Evolutionary conservation across 2,113 vertebrate genomes (phyloP).

Genomic region (Monopterus albus): DNA sequence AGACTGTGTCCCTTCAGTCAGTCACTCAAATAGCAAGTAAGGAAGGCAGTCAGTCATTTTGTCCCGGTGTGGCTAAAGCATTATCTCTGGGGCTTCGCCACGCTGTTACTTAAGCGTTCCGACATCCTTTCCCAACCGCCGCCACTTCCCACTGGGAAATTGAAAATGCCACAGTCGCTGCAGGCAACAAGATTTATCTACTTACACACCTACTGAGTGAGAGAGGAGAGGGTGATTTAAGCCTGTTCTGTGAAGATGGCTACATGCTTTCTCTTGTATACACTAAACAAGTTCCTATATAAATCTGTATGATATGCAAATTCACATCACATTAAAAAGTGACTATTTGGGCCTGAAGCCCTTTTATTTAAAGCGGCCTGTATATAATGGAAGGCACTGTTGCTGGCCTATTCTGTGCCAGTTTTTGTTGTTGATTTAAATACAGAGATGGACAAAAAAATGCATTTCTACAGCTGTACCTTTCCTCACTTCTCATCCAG

Average conservation of each 20-base stretch:
- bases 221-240: constrained; percentile 38
- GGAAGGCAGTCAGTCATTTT: constrained; percentile 63
- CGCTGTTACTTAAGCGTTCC: constrained; percentile 76
- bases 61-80: constrained; percentile 78
- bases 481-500: constrained; percentile 64
- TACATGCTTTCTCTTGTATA: constrained; percentile 7
- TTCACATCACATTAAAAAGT: constrained; percentile 18
- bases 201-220: constrained; percentile 79
- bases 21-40: constrained; percentile 54
- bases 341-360: constrained; percentile 2
- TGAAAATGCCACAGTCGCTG: constrained; percentile 78
- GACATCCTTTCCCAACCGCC: constrained; percentile 73
- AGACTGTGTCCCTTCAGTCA: constrained; percentile 24
- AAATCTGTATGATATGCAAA: constrained; percentile 36
- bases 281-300: constrained; percentile 15
- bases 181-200: constrained; percentile 78
- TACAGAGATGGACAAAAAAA: constrained; percentile 42
- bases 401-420: constrained; percentile 6
- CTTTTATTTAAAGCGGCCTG: constrained; percentile 12
- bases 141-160: constrained; percentile 80
- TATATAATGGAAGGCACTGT: constrained; percentile 20
- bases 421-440: constrained; percentile 42
- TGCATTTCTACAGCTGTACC: constrained; percentile 67
- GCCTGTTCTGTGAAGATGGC: constrained; percentile 16
- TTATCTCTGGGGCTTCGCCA: constrained; percentile 78